Conservation (phyloP, 2,113 vertebrate genomes). For the Pelodiscus sinensis region DNA sequence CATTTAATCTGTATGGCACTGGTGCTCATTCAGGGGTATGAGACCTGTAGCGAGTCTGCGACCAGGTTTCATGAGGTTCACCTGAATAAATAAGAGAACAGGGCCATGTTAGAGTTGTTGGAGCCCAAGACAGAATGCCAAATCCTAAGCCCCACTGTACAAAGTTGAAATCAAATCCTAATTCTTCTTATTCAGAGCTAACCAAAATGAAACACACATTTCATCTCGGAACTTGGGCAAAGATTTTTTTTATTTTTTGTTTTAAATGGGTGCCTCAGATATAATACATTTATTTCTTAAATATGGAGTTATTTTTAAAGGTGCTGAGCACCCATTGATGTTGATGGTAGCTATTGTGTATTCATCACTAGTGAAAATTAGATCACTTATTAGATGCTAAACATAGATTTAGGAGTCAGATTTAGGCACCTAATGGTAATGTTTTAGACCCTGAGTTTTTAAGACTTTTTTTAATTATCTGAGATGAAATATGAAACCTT, state of each 20-base stretch:
- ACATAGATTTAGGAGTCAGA: no score
- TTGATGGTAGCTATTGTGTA: not conserved
- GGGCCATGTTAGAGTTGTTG: no score
- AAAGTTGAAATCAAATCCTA: not conserved
- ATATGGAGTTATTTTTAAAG: not conserved
- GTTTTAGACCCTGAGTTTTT: constrained; percentile 21
- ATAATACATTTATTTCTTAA: no score
- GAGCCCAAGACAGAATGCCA: no score
- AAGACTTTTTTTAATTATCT: constrained; percentile 19
- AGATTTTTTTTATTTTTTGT: not conserved
- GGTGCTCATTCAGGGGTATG: no score
- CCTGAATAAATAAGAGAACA: no score
- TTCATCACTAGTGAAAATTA: not conserved
- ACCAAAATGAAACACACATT: constrained; percentile 1
- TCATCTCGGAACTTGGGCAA: not conserved
- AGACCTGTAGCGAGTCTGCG: no score
- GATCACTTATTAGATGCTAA: not conserved
- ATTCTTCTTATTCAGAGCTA: not conserved
- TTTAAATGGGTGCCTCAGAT: not conserved
- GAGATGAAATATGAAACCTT: constrained; percentile 17
- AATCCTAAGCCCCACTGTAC: no score
- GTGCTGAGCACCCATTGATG: not conserved
- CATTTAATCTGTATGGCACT: not conserved
- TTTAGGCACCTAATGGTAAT: not conserved
- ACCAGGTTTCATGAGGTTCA: no score